Conservation (phyloP, 2,797 vertebrate species). For the Muraenolepis orangiensis region DNA sequence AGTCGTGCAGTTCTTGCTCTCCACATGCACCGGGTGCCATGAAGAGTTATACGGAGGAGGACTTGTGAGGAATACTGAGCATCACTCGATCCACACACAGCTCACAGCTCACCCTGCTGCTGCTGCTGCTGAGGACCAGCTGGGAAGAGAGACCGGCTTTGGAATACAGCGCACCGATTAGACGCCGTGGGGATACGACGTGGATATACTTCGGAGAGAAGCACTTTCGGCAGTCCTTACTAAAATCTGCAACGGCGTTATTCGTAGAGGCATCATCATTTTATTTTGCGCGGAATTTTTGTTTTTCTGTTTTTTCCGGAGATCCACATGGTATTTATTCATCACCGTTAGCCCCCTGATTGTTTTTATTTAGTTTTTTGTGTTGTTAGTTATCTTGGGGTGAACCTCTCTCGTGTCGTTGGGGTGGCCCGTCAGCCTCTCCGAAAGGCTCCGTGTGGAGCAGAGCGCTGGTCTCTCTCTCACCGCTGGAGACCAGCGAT, state of each 20-base stretch:
- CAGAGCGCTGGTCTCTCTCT: constrained; percentile 60
- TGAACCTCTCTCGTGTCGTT: too few species aligned
- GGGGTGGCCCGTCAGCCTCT: too few species aligned
- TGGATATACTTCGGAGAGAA: constrained; percentile 71
- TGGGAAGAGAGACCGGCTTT: constrained; percentile 60
- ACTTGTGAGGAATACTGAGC: constrained; percentile 59
- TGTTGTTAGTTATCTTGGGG: constrained; percentile 26
- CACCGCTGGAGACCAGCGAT: constrained; percentile 76
- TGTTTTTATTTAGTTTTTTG: constrained; percentile 13
- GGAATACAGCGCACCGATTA: constrained; percentile 67
- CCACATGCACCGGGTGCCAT: constrained; percentile 43
- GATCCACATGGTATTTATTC: not conserved
- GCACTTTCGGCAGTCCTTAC: constrained; percentile 46
- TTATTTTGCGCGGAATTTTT: constrained; percentile 15
- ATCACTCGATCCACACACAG: too few species aligned
- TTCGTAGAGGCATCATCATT: not conserved
- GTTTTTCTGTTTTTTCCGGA: constrained; percentile 36
- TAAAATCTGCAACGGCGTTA: constrained; percentile 48
- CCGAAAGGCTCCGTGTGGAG: constrained; percentile 63
- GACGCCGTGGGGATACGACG: constrained; percentile 73
- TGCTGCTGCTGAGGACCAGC: constrained; percentile 51
- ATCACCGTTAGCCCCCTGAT: constrained; percentile 13
- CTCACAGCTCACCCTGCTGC: constrained; percentile 48
- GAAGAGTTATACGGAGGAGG: constrained; percentile 61
- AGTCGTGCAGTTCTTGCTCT: not conserved